Evolutionary conservation across 2,888 invertebrate genomes (phyloP).

Genomic region (Papilio gigon): DNA sequence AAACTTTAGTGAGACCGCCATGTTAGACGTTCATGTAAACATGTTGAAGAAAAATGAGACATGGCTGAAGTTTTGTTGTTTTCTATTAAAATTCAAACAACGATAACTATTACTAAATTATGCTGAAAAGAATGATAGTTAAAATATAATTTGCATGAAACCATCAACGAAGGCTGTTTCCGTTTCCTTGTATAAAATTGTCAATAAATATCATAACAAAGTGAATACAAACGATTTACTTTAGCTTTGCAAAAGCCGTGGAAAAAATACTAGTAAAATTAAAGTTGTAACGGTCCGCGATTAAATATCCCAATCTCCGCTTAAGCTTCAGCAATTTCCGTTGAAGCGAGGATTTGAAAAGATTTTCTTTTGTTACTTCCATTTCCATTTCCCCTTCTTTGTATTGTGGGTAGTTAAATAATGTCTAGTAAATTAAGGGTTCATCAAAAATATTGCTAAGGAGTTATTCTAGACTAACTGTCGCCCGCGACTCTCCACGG

Average conservation of each 20-base stretch:
- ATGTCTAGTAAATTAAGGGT: conserved; percentile 17
- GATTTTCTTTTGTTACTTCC: conserved; percentile 35
- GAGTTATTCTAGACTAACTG: too few species aligned
- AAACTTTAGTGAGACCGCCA: too few species aligned
- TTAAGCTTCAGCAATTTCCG: conserved; percentile 36
- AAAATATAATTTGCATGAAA: background rate
- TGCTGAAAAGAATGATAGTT: too few species aligned
- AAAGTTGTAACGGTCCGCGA: conserved; percentile 19
- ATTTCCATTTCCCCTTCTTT: conserved; percentile 37
- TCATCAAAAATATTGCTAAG: background rate
- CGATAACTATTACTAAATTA: too few species aligned
- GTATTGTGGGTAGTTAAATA: conserved; percentile 30
- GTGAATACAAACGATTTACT: background rate
- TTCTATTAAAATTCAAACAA: too few species aligned
- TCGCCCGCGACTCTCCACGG: too few species aligned
- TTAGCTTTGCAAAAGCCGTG: background rate
- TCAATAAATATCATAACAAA: background rate
- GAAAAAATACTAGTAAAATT: conserved; percentile 20
- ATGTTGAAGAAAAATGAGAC: too few species aligned
- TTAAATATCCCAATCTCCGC: conserved; percentile 38
- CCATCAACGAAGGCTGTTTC: too few species aligned
- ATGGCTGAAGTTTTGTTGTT: too few species aligned
- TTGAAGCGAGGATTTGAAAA: conserved; percentile 27
- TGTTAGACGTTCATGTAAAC: too few species aligned
- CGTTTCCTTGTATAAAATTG: too few species aligned